Evolutionary conservation across 2,797 vertebrate species (phyloP), one percentile per base, ranked within the genome.

Genomic region (Poeciliopsis gracilis): DNA sequence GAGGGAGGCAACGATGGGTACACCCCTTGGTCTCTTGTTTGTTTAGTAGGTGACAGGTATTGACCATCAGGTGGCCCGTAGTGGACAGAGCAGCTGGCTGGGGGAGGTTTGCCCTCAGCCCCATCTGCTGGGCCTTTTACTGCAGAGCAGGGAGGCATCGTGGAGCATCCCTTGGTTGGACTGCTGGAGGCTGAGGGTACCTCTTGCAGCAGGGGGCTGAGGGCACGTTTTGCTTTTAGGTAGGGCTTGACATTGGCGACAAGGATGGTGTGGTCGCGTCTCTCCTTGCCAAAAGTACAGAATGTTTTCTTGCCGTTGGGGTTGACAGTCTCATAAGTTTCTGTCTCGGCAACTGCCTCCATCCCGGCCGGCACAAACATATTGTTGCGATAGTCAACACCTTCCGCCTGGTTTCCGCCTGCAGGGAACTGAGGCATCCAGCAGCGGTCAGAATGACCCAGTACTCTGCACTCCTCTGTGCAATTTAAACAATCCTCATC

Each of bases 181-280:
- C 98, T 99, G 95, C 94, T 95, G 4, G 98, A 98, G 89, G 97
- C 97, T 80, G 98, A 99, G 71, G 98, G 97, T 41, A 97, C 97
- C 94, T 99, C 98, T 88, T 99, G 98, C 91, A 99, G 97, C 77
- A 99, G 96, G 89, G 98, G 98, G 94, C 98, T 99, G 86, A 99
- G 97, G 92, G 98, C 98, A 87, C 98, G 97, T 96, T 99, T 99
- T 86, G 97, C 98, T 96, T 99, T 99, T 94, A 99, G 96, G 94
- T 99, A 99, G 94, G 98, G 98, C 96, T 99, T 99, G 90, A 99
- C 98, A 85, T 99, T 99, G 92, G 98, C 98, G 82, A 99, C 97
- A 91, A 99, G 97, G 95, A 99, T 98, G 91, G 98, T 99, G 96
- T 99, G 98, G 95, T 99, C 98, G 87, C 98, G 95, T 81, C 99